Percentiles rank a stretch among this genome's conserved stretches.
These are phyloP conservation scores for Tiphia femorata DNA, from an alignment of 2,888 invertebrate genomes.

Conservation along the genomic window DNA sequence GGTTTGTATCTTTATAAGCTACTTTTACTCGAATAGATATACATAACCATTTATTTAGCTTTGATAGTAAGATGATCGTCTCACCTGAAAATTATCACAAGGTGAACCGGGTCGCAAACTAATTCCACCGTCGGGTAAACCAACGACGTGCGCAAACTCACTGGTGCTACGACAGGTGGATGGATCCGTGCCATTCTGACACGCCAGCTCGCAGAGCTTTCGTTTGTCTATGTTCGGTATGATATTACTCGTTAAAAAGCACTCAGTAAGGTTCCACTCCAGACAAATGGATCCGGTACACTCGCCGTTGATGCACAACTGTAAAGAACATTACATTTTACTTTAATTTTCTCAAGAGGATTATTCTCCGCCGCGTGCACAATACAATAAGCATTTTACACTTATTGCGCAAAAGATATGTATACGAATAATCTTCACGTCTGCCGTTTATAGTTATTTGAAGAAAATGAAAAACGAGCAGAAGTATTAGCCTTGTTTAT, in stretches of 20 bases:
- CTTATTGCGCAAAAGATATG: too few species aligned
- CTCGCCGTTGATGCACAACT: conserved; percentile 89
- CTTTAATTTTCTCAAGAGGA: too few species aligned
- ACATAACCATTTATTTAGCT: not conserved
- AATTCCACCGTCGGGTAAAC: conserved; percentile 84
- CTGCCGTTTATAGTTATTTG: too few species aligned
- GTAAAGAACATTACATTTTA: conserved; percentile 52
- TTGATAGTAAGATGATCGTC: not conserved
- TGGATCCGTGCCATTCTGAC: conserved; percentile 84
- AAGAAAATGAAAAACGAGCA: too few species aligned
- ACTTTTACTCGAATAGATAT: not conserved
- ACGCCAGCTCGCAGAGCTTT: conserved; percentile 96
- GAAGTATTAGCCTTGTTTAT: too few species aligned
- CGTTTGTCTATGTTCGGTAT: conserved; percentile 83
- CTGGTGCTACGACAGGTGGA: conserved; percentile 87
- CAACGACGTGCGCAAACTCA: conserved; percentile 82
- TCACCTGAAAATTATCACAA: conserved; percentile 96
- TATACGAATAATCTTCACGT: too few species aligned
- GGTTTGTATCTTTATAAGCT: too few species aligned
- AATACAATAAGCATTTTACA: too few species aligned
- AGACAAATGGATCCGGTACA: conserved; percentile 96
- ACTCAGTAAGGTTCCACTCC: conserved; percentile 94
- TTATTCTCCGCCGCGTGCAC: too few species aligned
- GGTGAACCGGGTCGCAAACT: conserved; percentile 95
- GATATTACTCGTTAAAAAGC: conserved; percentile 89